Evolutionary conservation across 2,113 vertebrate genomes (phyloP), one percentile per base, ranked within the genome.

Genomic region (Megaceryle torquata): DNA sequence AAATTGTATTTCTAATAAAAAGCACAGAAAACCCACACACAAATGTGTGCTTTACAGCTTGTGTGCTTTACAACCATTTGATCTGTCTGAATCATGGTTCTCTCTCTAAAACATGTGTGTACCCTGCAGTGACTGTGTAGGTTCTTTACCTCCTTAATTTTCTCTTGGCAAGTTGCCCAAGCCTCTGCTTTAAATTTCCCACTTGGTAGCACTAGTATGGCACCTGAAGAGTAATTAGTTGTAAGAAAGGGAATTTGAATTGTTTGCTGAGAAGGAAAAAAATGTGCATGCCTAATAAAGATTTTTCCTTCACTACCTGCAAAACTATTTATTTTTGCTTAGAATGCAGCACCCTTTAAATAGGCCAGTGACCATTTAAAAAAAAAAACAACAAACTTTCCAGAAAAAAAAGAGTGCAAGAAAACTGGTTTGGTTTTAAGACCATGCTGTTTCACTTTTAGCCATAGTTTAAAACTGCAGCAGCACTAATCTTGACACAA

Each of bases 181-280:
- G 72, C 46, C 72, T 95, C 75, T 85, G 56, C 61, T 97, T 90
- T 95, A 97, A 95, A 92, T 94, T 96, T 97, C 94, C 90, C 84
- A 95, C 90, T 93, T 94, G 95, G 77, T 95, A 96, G 92, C 75
- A 93, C 85, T 94, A 90, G 59, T 81, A 94, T 81, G 91, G 82
- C 85, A 96, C 72, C 90, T 95, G 83, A 96, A 96, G 81, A 83
- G 78, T 95, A 97, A 95, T 95, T 95, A 92, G 91, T 65, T 91
- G 51, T 91, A 86, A 96, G 89, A 93, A 95, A 94, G 90, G 93
- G 88, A 95, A 96, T 96, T 94, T 95, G 82, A 97, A 97, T 61
- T 74, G n/a, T 77, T 95, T 97, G 92, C 79, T 91, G 70, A 97
- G 89, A 93, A 91, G 54, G 83, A 95, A 95, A 93, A 95, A 93